Evolutionary conservation across 2,888 invertebrate species (phyloP).

Genomic region (Lasioglossum malachurum): DNA sequence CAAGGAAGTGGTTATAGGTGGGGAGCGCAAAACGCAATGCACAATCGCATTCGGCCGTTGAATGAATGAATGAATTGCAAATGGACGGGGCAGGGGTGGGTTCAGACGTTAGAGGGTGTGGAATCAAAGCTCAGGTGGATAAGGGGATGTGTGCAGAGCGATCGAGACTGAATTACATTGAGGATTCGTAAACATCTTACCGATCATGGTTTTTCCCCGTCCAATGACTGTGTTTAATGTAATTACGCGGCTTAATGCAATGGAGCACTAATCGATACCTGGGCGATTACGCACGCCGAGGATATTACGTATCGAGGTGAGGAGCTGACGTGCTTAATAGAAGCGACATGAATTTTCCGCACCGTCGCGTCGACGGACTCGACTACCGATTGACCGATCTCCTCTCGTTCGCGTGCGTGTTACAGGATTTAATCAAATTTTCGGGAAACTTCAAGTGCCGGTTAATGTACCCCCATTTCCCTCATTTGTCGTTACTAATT

Average conservation of each 20-base stretch:
- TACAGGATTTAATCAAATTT: constrained; percentile 17
- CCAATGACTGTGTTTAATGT: constrained; percentile 38
- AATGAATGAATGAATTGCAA: constrained; percentile 9
- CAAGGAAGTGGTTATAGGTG: constrained; percentile 6
- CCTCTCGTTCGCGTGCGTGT: background rate
- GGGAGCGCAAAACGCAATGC: constrained; percentile 4
- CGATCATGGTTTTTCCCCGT: constrained; percentile 49
- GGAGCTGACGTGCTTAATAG: constrained; percentile 44
- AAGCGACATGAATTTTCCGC: constrained; percentile 22
- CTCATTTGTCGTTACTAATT: constrained; percentile 1
- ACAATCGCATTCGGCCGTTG: background rate
- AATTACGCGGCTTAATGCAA: constrained; percentile 30
- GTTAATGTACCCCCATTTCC: constrained; percentile 11
- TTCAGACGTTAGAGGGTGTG: background rate
- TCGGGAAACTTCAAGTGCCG: background rate
- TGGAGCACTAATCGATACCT: constrained; percentile 58
- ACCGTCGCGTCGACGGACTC: background rate
- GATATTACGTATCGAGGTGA: constrained; percentile 34
- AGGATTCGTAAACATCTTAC: constrained; percentile 66
- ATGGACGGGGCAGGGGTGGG: background rate
- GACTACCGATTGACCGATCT: background rate
- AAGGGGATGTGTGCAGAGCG: constrained; percentile 42
- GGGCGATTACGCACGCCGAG: constrained; percentile 23
- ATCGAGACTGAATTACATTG: constrained; percentile 62
- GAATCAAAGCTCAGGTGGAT: constrained; percentile 45